These are phyloP conservation scores for Drosophila arizonae DNA, from an alignment of 1,140 invertebrate species.

Conservation along the genomic window DNA sequence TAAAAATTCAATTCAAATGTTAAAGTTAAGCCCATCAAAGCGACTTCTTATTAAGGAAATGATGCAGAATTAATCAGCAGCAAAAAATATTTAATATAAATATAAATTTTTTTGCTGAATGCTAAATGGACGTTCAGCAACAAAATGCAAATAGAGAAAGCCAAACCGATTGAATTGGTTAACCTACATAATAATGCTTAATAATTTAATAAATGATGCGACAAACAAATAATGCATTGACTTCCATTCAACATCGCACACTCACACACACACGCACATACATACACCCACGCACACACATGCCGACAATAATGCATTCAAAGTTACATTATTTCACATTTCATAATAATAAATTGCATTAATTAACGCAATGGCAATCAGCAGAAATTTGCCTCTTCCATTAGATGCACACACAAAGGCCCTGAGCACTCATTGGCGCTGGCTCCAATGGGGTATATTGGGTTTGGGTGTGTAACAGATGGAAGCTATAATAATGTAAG, in stretches of 20 bases:
- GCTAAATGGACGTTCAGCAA: not conserved
- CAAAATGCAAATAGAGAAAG: slow-evolving; percentile 5
- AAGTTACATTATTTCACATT: slow-evolving; percentile 5
- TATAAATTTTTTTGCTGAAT: not conserved
- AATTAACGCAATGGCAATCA: slow-evolving; percentile 3
- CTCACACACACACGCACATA: not conserved
- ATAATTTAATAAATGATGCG: slow-evolving; percentile 2
- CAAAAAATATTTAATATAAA: too few species aligned
- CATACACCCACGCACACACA: not conserved
- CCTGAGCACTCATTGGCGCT: too few species aligned
- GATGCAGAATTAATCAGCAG: too few species aligned
- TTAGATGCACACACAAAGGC: not conserved
- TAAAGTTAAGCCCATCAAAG: too few species aligned
- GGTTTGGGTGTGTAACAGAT: too few species aligned
- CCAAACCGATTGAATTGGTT: not conserved
- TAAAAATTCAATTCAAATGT: too few species aligned
- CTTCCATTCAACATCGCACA: not conserved
- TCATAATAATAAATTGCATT: slow-evolving; percentile 3
- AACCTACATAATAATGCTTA: not conserved
- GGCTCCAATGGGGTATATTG: too few species aligned
- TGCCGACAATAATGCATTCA: not conserved
- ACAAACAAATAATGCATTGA: slow-evolving; percentile 1
- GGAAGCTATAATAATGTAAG: too few species aligned
- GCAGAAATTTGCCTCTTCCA: slow-evolving; percentile 1
- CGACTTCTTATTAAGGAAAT: too few species aligned